These are phyloP conservation scores for Gnathonemus echidnorhynchus DNA, from an alignment of 2,113 vertebrate species.

Conservation along the genomic window DNA sequence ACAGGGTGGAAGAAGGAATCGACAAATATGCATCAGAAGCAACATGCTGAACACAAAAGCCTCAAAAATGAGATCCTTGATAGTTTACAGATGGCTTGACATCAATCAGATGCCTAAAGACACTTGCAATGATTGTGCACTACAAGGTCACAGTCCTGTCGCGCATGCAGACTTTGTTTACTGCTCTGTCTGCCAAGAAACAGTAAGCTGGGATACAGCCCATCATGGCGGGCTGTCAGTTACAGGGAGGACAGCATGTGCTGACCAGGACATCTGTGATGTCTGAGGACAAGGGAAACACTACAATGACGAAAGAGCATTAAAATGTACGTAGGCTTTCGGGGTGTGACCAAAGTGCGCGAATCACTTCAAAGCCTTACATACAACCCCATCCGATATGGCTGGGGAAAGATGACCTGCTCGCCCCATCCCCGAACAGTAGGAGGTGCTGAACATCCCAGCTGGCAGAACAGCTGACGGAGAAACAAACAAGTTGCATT, in stretches of 20 bases:
- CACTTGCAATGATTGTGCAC: neutral
- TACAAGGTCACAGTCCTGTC: neutral
- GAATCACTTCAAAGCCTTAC: neutral
- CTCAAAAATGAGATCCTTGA: neutral
- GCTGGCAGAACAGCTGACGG: neutral
- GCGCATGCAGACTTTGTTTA: conserved; percentile 4
- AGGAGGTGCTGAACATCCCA: neutral
- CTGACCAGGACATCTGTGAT: conserved; percentile 8
- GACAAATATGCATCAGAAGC: neutral
- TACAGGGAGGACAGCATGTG: neutral
- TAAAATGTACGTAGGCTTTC: neutral
- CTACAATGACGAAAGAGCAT: neutral
- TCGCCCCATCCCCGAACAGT: neutral
- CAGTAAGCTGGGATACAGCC: neutral
- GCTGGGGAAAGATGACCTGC: neutral
- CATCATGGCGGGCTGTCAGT: neutral
- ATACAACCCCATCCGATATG: neutral
- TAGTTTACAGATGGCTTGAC: neutral
- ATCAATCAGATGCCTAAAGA: neutral
- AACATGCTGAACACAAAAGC: neutral
- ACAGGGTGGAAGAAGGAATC: neutral
- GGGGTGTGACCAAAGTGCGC: neutral
- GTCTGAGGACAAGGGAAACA: neutral
- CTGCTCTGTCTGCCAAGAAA: neutral
- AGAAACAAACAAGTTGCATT: conserved; percentile 15